phyloP scores from a whole-genome alignment of 2,113 vertebrate species.

The Indicator maculatus region DNA sequence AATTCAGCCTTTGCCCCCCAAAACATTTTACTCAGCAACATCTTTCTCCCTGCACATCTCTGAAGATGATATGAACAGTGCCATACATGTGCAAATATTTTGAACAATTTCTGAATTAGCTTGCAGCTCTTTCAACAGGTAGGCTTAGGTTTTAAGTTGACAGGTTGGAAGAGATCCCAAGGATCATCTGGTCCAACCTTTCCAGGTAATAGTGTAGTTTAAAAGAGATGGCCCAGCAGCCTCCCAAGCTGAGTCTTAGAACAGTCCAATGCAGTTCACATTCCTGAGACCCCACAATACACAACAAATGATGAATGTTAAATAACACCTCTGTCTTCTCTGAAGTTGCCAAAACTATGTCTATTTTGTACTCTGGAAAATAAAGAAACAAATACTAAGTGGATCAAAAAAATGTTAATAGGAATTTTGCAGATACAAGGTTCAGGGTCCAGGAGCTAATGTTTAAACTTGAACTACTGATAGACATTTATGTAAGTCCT shows the following conservation, averaged over 20 bases:
- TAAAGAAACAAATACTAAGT: not conserved
- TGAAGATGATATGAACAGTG: not conserved
- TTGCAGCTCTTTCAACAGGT: not conserved
- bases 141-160: not conserved
- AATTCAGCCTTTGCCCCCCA: not conserved
- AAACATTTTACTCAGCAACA: not conserved
- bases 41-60: not conserved
- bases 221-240: no score
- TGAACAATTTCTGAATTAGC: not conserved
- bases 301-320: not conserved
- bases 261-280: not conserved
- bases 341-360: not conserved
- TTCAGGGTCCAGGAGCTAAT: not conserved
- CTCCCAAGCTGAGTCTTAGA: no score
- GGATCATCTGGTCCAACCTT: no score
- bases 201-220: no score
- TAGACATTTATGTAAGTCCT: not conserved
- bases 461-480: not conserved
- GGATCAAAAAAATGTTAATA: not conserved
- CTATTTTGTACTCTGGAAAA: not conserved
- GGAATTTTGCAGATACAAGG: not conserved
- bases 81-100: not conserved
- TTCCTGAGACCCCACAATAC: not conserved
- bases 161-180: no score
- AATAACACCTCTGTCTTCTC: not conserved